Evolutionary conservation across 2,888 invertebrate genomes (phyloP), one percentile per base, ranked within the genome.

Genomic region (Ophion costatus): DNA sequence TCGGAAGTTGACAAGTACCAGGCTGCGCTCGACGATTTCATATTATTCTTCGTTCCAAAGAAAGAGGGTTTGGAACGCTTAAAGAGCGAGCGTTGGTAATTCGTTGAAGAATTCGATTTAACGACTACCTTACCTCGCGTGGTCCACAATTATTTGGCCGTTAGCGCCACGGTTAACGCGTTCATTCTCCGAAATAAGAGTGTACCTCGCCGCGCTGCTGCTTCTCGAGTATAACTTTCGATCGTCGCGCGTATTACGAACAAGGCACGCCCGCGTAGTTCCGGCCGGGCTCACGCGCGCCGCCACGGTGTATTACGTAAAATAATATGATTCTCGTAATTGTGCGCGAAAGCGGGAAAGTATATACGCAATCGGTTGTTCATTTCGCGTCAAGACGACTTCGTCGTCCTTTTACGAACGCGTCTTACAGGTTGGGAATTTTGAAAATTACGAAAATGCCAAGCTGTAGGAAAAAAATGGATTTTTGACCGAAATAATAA

Each of bases 281-380:
- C 51, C 69, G 69, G 24, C 17, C 51, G 11, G 69, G 1, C 67
- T 20, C 42, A 38, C 57, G 56, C 56, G 66, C 29, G 56, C 63
- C 61, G 57, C n/a, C 22, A 17, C 66, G 67, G 10, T 4, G 22
- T 33, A 76, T 85, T 85, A 85, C 85, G 82, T 82, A 82, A 82
- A 80, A 76, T 75, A 74, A 80, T 80, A 85, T 81, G 73, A 76
- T 78, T 33, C 80, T 20, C 17, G 84, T 84, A 86, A 86, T 85
- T 87, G 84, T 59, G 7, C 20, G 86, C 82, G 86, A 83, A 84
- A 86, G 84, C 66, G 87, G 87, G 86, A 86, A 87, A 87, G 86
- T 87, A 81, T 82, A 80, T 66, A 83, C 82, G 78, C 86, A 83
- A 78, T 22, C 11, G 61, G 78, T 84, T 74, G 80, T 78, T 71